phyloP scores from a whole-genome alignment of 1,140 invertebrate species.

The Linepithema humile region DNA sequence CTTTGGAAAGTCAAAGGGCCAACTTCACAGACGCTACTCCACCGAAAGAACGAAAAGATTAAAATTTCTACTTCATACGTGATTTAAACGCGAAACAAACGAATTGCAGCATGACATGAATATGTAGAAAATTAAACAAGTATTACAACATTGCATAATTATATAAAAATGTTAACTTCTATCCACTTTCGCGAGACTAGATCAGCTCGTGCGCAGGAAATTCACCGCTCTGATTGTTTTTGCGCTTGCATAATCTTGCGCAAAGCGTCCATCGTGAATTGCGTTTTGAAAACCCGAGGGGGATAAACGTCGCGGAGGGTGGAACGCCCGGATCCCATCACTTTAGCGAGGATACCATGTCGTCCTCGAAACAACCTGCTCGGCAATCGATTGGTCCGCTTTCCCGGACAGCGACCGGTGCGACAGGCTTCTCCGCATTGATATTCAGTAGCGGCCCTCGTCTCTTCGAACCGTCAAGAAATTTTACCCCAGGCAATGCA shows the following conservation, averaged over 20 bases:
- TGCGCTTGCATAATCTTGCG: neutral
- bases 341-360: conserved; percentile 10
- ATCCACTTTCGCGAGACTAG: neutral
- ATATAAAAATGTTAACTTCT: neutral
- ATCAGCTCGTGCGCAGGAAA: neutral
- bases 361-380: conserved; percentile 36
- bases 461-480: conserved; percentile 56
- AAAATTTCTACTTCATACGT: too few species aligned
- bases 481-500: conserved; percentile 49
- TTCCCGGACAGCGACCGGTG: conserved; percentile 2
- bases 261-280: neutral
- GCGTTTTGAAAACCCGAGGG: neutral
- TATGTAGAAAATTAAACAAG: neutral
- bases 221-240: neutral
- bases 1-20: too few species aligned
- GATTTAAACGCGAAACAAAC: too few species aligned
- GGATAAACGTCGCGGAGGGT: neutral
- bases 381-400: conserved; percentile 38
- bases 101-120: too few species aligned
- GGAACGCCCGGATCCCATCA: conserved; percentile 27
- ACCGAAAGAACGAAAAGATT: too few species aligned
- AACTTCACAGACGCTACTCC: too few species aligned
- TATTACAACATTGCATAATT: neutral
- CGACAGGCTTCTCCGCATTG: conserved; percentile 17
- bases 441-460: conserved; percentile 39